Base-by-base conservation (phyloP, 2,888 invertebrate genomes). In the Plebejus anna region DNA sequence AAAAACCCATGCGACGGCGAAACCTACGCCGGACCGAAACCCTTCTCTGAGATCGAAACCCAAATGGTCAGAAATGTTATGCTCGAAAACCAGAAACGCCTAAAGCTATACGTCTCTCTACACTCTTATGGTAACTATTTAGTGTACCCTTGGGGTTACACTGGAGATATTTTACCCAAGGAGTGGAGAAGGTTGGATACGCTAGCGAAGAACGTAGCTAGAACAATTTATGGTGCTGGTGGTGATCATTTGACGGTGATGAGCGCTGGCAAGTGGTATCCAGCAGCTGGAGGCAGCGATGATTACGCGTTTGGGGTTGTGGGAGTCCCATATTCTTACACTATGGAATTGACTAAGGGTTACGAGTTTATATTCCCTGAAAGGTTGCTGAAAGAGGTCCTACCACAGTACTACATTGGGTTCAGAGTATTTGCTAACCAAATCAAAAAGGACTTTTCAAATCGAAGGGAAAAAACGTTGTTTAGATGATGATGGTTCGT, bases 41-140 rank as follows among this genome's bases (percentile, higher is more conserved):
- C 96, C 0, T 96, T 96, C 86, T 96, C 96, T 0, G 96, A 96
- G 84, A 88, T 90, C 0, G 96, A 96, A 86, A 95, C 94, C 0
- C 84, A 83, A 76, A 84, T 95, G 81, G 89, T 96, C 55, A 88
- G 94, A 9, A 90, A 95, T 72, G 89, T 95, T 75, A 92, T 96
- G 85, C 80, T 94, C 81, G 83, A 88, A 0, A 87, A 94, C 73
- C 87, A 89, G 0, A 84, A 90, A 2, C 85, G 91, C n/a, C 89
- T 96, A 16, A 95, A 96, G 81, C 86, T 96, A 36, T 97, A 96
- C 84, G 87, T 97, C 0, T 95, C 96, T 0, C 84, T 97, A 75
- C 97, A 97, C 85, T 93, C 96, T 1, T 97, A 96, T 79, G 96
- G 96, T 2, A 92, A 95, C 78, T 95, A 94, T 80, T 82, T 96